Evolutionary conservation across 2,797 vertebrate genomes (phyloP).

Genomic region (Mormyrops boulengeri): DNA sequence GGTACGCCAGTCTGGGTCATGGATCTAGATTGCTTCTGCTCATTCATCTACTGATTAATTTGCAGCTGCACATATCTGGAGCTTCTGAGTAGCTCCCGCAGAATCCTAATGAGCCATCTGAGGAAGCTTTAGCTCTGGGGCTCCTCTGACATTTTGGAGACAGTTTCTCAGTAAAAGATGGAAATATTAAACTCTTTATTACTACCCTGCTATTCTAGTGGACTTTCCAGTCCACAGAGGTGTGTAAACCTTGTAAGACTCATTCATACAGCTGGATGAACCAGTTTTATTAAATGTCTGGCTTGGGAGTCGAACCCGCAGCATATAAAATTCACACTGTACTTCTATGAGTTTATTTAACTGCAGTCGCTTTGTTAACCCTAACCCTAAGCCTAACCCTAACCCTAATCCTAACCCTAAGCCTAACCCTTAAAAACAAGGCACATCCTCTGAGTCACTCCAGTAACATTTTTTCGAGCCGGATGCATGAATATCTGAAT

Average conservation of each 20-base stretch:
- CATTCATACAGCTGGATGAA: neutral
- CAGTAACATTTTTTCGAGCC: neutral
- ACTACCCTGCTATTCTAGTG: neutral
- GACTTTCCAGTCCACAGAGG: neutral
- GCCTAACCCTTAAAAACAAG: neutral
- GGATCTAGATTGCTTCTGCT: neutral
- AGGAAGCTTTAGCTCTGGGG: neutral
- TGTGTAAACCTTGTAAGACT: conserved; percentile 11
- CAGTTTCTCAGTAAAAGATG: conserved; percentile 28
- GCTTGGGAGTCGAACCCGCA: neutral
- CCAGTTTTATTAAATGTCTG: neutral
- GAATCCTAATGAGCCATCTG: neutral
- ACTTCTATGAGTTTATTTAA: neutral
- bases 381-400: neutral
- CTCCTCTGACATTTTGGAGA: conserved; percentile 24
- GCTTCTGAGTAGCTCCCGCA: conserved; percentile 11
- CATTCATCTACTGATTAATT: neutral
- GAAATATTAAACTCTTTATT: conserved; percentile 12
- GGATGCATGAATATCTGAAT: neutral
- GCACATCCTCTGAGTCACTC: neutral
- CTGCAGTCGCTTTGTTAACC: neutral
- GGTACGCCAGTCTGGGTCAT: neutral
- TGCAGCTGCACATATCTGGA: neutral
- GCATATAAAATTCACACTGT: neutral
- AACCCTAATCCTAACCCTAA: neutral